Conservation (phyloP, 2,113 vertebrate genomes). For the Muscicapa adusta region DNA sequence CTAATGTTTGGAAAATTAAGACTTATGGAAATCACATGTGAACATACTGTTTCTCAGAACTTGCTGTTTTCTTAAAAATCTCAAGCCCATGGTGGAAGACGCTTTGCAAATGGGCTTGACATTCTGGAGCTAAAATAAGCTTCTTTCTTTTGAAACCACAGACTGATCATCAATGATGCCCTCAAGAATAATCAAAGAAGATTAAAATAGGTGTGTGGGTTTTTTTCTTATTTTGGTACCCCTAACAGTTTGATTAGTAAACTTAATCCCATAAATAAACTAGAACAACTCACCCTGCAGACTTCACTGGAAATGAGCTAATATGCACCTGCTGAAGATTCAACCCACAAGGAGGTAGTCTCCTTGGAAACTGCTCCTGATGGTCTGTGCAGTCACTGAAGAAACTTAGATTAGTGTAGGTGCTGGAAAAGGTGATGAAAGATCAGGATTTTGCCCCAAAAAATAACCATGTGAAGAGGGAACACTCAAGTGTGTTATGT, state of each 20-base stretch:
- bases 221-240: neutral
- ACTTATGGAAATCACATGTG: neutral
- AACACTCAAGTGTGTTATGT: neutral
- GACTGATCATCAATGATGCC: neutral
- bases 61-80: neutral
- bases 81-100: neutral
- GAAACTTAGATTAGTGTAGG: neutral
- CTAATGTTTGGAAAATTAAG: slow-evolving; percentile 50
- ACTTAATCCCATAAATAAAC: slow-evolving; percentile 14
- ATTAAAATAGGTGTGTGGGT: neutral
- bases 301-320: slow-evolving; percentile 28
- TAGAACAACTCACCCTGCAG: neutral
- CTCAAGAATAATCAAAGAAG: neutral
- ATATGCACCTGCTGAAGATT: slow-evolving; percentile 33
- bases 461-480: neutral
- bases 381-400: neutral
- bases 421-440: neutral
- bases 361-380: slow-evolving; percentile 45
- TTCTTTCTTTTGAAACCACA: slow-evolving; percentile 9
- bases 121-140: neutral
- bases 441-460: neutral
- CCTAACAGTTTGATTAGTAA: neutral
- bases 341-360: slow-evolving; percentile 7
- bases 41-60: neutral
- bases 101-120: neutral